Percentiles rank a stretch among this genome's conserved stretches.
Evolutionary conservation across 2,113 vertebrate species (phyloP).

Genomic region (Trichomycterus rosablanca): DNA sequence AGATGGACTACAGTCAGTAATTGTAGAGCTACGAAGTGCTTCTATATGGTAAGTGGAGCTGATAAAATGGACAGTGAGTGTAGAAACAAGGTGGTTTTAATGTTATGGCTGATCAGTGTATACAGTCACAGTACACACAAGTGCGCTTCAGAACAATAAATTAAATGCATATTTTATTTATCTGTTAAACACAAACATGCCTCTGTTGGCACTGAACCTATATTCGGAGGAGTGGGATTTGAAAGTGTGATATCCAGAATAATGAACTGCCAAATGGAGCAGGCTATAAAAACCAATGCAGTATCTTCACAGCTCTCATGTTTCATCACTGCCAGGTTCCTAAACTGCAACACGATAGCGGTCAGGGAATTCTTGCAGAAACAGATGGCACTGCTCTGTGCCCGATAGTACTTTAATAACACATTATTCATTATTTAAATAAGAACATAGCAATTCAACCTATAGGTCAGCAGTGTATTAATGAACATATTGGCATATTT

Average conservation of each 20-base stretch:
- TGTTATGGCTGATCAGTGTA: no score
- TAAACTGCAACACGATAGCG: not conserved
- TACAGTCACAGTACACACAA: no score
- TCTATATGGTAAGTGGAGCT: no score
- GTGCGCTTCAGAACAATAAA: no score
- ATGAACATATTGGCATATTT: no score
- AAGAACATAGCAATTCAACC: not conserved
- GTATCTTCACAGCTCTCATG: not conserved
- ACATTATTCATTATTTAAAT: not conserved
- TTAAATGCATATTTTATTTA: no score
- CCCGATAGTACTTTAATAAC: slow-evolving; percentile 11
- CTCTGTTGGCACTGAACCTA: not conserved
- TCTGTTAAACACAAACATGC: not conserved
- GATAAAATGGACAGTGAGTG: no score
- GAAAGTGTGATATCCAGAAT: not conserved
- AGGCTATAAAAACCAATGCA: not conserved
- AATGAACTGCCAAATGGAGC: not conserved
- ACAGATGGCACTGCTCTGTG: not conserved
- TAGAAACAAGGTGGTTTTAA: no score
- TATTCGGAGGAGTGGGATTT: not conserved
- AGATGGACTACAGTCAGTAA: no score
- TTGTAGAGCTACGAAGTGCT: not conserved
- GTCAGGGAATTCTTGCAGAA: slow-evolving; percentile 9
- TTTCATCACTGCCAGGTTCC: not conserved
- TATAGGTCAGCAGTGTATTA: no score